Evolutionary conservation across 2,888 invertebrate species (phyloP), one percentile per base, ranked within the genome.

Genomic region (Dasypolia templi): DNA sequence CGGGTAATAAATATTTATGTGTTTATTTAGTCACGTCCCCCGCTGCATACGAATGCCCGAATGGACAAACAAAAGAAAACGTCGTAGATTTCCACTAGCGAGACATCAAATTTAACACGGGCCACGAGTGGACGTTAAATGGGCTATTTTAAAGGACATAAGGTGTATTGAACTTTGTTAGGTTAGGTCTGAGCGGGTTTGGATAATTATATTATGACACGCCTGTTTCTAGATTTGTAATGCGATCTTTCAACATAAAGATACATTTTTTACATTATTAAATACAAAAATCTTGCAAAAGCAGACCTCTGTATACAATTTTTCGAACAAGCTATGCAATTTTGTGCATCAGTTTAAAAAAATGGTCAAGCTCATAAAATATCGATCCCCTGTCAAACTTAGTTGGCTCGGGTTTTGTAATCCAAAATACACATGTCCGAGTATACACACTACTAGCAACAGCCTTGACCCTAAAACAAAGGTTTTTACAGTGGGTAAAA

Each of bases 61-160:
- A 64, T 55, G 58, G 19, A 7, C 7, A 51, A 75, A 83, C 81
- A 74, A 86, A 83, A 79, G 83, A 83, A 79, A 66, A 70, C 55
- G 11, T 3, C 71, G 70, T 79, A 65, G 59, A 71, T 76, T 81
- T 84, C 83, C 76, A 86, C 53, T 49, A 61, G 12, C 6, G 46
- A 22, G 46, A 65, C 70, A 79, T 87, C 76, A 86, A 83, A 86
- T 77, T 68, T 83, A 86, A 83, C 78, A 85, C 79, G 78, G 72
- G 72, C 62, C 69, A 53, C 39, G 44, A 17, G 46, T 61, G 14
- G 66, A 51, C 70, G 7, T 17, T 56, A 66, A 66, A 69, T 72
- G 39, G 46, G 32, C 73, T 71, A 68, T 68, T 83, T 64, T 69
- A 74, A 59, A 82, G 70, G 74, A 35, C 70, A 76, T 62, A 53